Evolutionary conservation across 2,888 invertebrate species (phyloP).

Genomic region (Lithophane socia): DNA sequence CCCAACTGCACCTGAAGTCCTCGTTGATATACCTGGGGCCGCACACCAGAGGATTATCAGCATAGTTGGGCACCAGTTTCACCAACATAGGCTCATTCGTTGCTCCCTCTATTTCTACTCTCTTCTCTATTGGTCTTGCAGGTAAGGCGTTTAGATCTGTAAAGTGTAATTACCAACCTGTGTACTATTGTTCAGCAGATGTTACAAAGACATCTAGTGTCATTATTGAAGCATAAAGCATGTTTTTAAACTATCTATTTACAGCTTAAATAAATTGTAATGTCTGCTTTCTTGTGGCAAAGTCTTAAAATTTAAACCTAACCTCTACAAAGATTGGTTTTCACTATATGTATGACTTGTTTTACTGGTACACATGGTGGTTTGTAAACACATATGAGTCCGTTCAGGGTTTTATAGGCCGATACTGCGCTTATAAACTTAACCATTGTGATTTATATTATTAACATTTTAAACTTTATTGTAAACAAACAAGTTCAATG

Average conservation of each 20-base stretch:
- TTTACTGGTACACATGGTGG: slow-evolving; percentile 91
- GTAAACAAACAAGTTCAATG: slow-evolving; percentile 27
- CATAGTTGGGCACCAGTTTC: slow-evolving; percentile 91
- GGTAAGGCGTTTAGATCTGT: slow-evolving; percentile 94
- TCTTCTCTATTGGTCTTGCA: slow-evolving; percentile 90
- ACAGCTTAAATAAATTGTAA: not conserved
- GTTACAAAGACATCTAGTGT: not conserved
- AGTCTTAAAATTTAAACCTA: slow-evolving; percentile 65
- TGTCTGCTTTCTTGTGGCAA: not conserved
- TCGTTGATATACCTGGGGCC: slow-evolving; percentile 93
- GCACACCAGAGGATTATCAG: slow-evolving; percentile 93
- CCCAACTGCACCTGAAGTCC: slow-evolving; percentile 92
- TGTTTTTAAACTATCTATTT: not conserved
- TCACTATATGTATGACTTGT: slow-evolving; percentile 90
- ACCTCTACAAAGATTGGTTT: slow-evolving; percentile 93
- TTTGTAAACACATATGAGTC: slow-evolving; percentile 95
- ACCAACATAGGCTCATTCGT: slow-evolving; percentile 91
- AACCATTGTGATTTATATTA: slow-evolving; percentile 74
- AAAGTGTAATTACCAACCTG: slow-evolving; percentile 48
- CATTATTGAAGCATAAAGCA: not conserved
- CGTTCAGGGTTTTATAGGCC: slow-evolving; percentile 93
- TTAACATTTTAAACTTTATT: slow-evolving; percentile 7
- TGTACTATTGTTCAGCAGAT: not conserved
- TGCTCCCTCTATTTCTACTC: slow-evolving; percentile 92
- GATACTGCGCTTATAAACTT: slow-evolving; percentile 87